Evolutionary conservation across 1,140 invertebrate species (phyloP).

Genomic region (Anastrepha ludens): DNA sequence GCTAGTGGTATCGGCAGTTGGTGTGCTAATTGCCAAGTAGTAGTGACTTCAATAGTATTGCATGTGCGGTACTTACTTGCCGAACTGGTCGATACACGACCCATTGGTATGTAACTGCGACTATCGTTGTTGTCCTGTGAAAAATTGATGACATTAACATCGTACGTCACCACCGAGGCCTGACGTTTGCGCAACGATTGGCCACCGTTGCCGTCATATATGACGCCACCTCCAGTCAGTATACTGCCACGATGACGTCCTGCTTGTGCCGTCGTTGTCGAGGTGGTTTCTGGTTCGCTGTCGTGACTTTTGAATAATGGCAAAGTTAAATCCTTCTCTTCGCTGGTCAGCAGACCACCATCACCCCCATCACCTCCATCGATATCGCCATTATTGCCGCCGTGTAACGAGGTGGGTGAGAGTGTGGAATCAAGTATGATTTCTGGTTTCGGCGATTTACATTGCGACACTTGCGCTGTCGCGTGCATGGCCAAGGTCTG

Average conservation of each 20-base stretch:
- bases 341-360: constrained; percentile 56
- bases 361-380: constrained; percentile 44
- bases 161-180: constrained; percentile 73
- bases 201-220: constrained; percentile 67
- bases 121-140: constrained; percentile 71
- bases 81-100: constrained; percentile 72
- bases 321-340: constrained; percentile 69
- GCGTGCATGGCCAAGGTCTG: constrained; percentile 54
- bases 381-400: constrained; percentile 55
- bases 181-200: constrained; percentile 70
- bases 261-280: constrained; percentile 59
- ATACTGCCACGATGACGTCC: constrained; percentile 66
- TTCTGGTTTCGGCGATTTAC: constrained; percentile 71
- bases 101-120: constrained; percentile 73
- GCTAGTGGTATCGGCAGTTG: neutral
- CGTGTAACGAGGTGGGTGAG: constrained; percentile 65
- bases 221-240: constrained; percentile 68
- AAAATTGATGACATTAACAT: constrained; percentile 74
- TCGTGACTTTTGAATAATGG: constrained; percentile 69
- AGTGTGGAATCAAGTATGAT: constrained; percentile 73
- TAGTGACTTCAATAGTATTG: neutral
- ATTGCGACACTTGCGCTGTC: constrained; percentile 50
- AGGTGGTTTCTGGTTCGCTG: constrained; percentile 64
- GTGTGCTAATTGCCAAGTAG: neutral
- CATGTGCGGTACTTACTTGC: constrained; percentile 69